A percentile compares a stretch with the other conserved stretches of the same genome.
phyloP scores from a whole-genome alignment of 1,140 invertebrate species.

The Aphidius gifuensis region DNA sequence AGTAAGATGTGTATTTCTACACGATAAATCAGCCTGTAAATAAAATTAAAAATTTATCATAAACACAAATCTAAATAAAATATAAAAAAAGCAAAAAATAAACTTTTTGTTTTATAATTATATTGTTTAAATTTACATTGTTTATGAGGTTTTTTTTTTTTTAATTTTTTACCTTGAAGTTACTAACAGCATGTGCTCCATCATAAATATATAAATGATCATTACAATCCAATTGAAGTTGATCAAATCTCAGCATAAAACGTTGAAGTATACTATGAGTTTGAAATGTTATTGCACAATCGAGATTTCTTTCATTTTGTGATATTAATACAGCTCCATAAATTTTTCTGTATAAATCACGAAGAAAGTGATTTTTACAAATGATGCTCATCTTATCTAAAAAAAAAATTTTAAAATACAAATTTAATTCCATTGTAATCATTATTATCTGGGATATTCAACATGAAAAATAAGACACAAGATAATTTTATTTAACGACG shows the following conservation, averaged over 20 bases:
- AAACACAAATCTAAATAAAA: not conserved
- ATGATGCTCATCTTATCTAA: constrained; percentile 82
- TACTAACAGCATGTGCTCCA: constrained; percentile 82
- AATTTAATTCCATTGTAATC: no score
- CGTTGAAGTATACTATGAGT: constrained; percentile 88
- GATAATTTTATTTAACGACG: no score
- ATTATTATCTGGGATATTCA: no score
- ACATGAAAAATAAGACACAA: no score
- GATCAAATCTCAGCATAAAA: constrained; percentile 88
- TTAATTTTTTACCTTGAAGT: constrained; percentile 68
- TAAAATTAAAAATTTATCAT: constrained; percentile 8
- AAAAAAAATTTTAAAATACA: constrained; percentile 41
- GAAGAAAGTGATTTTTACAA: constrained; percentile 83
- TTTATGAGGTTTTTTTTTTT: not conserved
- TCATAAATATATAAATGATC: constrained; percentile 91
- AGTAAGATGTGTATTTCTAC: constrained; percentile 81
- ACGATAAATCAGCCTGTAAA: constrained; percentile 83
- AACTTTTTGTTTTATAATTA: not conserved
- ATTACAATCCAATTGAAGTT: constrained; percentile 81
- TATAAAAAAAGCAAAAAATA: not conserved
- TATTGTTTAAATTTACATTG: not conserved
- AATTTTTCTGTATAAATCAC: constrained; percentile 82
- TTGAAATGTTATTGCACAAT: constrained; percentile 89
- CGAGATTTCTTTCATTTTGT: constrained; percentile 82
- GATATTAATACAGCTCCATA: constrained; percentile 86